Evolutionary conservation across 30 jellyfish, hydroid and myxozoan genomes (phyloP).

Genomic region (Clytia hemisphaerica): DNA sequence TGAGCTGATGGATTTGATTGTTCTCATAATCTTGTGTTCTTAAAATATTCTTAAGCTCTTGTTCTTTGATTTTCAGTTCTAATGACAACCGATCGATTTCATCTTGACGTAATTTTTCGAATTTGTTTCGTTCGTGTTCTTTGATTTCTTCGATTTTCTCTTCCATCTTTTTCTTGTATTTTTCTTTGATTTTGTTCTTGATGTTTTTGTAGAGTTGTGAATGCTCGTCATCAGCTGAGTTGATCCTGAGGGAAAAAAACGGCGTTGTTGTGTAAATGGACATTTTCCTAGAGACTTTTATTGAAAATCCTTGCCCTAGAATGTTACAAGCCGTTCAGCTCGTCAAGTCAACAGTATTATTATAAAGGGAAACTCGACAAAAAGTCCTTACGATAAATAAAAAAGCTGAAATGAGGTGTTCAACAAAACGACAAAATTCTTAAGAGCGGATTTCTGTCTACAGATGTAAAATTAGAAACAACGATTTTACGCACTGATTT

Average conservation of each 20-base stretch:
- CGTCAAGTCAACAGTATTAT: too few relatives aligned
- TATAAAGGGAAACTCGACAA: too few relatives aligned
- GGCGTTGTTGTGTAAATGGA: too few relatives aligned
- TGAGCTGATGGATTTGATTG: not conserved
- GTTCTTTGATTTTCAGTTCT: conserved; percentile 1
- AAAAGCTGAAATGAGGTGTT: too few relatives aligned
- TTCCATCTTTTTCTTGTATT: conserved; percentile 43
- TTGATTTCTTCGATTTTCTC: conserved; percentile 61
- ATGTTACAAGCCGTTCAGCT: too few relatives aligned
- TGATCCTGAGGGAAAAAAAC: conserved; percentile 9
- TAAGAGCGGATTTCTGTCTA: too few relatives aligned
- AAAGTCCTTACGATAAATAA: too few relatives aligned
- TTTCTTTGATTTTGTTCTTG: conserved; percentile 33
- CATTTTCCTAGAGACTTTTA: too few relatives aligned
- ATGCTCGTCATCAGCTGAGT: not conserved
- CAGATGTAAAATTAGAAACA: too few relatives aligned
- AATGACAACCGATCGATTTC: not conserved
- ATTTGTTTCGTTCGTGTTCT: conserved; percentile 9
- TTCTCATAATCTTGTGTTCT: not conserved
- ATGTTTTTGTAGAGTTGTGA: conserved; percentile 8
- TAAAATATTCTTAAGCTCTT: not conserved
- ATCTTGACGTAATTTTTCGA: not conserved
- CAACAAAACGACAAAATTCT: too few relatives aligned
- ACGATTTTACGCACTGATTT: too few relatives aligned
- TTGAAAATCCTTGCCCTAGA: too few relatives aligned